These are phyloP conservation scores for Agapornis roseicollis DNA, from an alignment of 2,113 vertebrate genomes.

Conservation along the genomic window DNA sequence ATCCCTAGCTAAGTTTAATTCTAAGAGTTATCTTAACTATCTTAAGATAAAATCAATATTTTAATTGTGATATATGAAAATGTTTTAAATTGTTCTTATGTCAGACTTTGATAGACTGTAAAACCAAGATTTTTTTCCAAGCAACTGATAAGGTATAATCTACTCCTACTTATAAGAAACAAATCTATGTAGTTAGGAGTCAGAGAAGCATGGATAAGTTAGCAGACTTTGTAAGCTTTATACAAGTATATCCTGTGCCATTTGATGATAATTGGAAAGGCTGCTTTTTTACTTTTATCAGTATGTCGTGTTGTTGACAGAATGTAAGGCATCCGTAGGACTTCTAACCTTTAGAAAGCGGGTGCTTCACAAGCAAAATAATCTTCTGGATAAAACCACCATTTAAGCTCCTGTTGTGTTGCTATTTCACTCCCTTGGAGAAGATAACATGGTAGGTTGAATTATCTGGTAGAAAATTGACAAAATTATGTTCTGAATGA, in stretches of 20 bases:
- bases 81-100: background rate
- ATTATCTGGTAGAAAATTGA: constrained; percentile 61
- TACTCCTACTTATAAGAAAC: background rate
- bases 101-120: background rate
- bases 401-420: constrained; percentile 14
- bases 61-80: background rate
- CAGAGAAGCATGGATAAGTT: background rate
- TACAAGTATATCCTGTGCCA: background rate
- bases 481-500: constrained; percentile 66
- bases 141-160: background rate
- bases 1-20: no score
- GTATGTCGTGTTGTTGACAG: background rate
- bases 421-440: constrained; percentile 57
- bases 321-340: constrained; percentile 43
- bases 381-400: constrained; percentile 5
- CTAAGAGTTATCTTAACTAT: background rate
- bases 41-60: background rate
- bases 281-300: constrained; percentile 45
- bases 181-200: background rate
- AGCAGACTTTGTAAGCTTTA: background rate
- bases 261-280: constrained; percentile 44
- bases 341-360: constrained; percentile 8
- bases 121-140: background rate
- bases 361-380: constrained; percentile 37
- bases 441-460: constrained; percentile 60